Conservation (phyloP, 2,797 vertebrate genomes). For the Alosa sapidissima region DNA sequence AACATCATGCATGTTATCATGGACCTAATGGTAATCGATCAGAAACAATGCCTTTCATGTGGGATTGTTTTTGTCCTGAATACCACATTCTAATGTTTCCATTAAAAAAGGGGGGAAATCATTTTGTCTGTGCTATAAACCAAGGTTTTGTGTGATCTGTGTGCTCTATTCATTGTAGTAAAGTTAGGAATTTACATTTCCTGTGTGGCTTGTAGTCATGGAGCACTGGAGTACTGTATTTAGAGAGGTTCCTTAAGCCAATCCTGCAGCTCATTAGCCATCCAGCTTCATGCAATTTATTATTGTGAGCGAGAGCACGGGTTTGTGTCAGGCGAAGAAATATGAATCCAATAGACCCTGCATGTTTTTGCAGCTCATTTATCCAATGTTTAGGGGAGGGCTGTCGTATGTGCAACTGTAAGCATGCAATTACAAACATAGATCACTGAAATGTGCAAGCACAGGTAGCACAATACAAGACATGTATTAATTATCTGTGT, state of each 20-base stretch:
- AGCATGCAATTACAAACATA: constrained; percentile 26
- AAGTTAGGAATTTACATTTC: neutral
- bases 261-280: constrained; percentile 47
- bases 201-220: neutral
- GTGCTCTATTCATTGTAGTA: neutral
- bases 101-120: neutral
- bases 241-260: constrained; percentile 33
- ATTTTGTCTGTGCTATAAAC: neutral
- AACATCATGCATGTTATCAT: neutral
- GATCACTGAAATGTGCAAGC: neutral
- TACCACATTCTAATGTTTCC: neutral
- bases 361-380: constrained; percentile 43
- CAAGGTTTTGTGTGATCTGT: neutral
- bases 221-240: constrained; percentile 25
- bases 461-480: neutral
- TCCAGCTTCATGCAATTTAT: constrained; percentile 45
- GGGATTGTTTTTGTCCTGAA: neutral
- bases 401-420: neutral
- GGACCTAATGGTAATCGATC: neutral
- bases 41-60: neutral
- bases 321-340: constrained; percentile 47
- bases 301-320: constrained; percentile 36
- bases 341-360: constrained; percentile 38
- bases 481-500: constrained; percentile 12
- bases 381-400: constrained; percentile 32